phyloP scores from a whole-genome alignment of 2,113 vertebrate species.

The Myrmecophaga tridactyla region DNA sequence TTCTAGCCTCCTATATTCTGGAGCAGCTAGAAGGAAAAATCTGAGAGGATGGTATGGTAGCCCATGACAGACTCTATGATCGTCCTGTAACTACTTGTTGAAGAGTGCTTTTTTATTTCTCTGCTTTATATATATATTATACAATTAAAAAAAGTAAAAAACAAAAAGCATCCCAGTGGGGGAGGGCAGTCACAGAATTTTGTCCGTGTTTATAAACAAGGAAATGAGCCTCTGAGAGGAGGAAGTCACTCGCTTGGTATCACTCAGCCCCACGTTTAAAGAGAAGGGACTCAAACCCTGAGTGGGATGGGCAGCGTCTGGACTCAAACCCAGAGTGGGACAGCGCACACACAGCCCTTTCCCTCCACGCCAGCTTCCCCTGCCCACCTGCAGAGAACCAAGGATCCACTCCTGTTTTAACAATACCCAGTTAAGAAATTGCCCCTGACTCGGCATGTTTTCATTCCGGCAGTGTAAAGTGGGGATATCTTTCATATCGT shows the following conservation, averaged over 20 bases:
- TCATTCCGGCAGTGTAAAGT: neutral
- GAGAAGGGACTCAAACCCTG: neutral
- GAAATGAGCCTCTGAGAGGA: neutral
- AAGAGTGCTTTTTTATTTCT: too few species aligned
- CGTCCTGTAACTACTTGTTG: too few species aligned
- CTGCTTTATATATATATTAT: too few species aligned
- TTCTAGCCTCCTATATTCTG: too few species aligned
- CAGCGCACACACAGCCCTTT: rapidly evolving
- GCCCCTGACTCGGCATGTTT: neutral
- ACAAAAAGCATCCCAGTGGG: neutral
- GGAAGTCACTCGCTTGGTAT: neutral
- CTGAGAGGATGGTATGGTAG: too few species aligned
- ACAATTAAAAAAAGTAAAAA: too few species aligned
- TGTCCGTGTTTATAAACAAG: neutral
- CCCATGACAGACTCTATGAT: too few species aligned
- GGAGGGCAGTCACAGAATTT: neutral
- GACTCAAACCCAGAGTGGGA: neutral
- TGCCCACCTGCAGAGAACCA: neutral
- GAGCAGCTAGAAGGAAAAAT: too few species aligned
- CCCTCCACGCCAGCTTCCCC: neutral
- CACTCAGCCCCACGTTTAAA: neutral
- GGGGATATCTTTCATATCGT: slow-evolving; percentile 29
- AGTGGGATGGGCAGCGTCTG: too few species aligned
- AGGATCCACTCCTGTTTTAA: slow-evolving; percentile 66
- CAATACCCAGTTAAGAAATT: slow-evolving; percentile 51